Base-by-base conservation (phyloP, 1,140 invertebrate genomes). In the Rhopalosiphum padi region DNA sequence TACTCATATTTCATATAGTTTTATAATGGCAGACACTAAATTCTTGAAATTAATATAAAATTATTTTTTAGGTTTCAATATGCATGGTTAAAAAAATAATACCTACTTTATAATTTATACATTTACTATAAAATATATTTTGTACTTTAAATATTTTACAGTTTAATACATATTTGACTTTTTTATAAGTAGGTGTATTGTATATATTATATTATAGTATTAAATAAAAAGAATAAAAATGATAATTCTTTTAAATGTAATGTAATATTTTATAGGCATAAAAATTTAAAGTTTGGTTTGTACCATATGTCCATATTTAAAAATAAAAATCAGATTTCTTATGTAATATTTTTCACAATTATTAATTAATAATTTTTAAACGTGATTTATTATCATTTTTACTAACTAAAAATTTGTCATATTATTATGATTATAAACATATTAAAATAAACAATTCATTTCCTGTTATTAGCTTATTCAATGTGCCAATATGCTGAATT, bases 401-500 rank as follows among this genome's bases (percentile, higher is more conserved):
- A 43, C 37, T 11, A 25, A 30, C 22, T 22, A 25, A 43, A 41
- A 25, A 43, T 86, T 25, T 4, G 30, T 18, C 30, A n/a, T 25
- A 35, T 43, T 85, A 43, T 43, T 30, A 87, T n/a, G 4, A 77
- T 46, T 23, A 87, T 2, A 9, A 88, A 88, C n/a, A 88, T 88
- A 21, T 35, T 88, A 88, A 88, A 88, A 48, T 88, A 88, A 87
- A 35, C 46, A 48, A 35, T 51, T 48, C 4, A 88, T 88, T 88
- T 88, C 86, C 46, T 88, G 86, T 88, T 88, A 88, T 35, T 22
- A 51, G 48, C 35, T 51, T 51, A 51, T n/a, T 15, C 0, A 1
- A 5, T 85, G 23, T 86, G 46, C 46, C 43, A 87, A 88, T 88
- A 86, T 43, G 41, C 3, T 46, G 11, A 87, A n/a, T 87, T 87